Base-by-base conservation (phyloP, 2,113 vertebrate species). In the Cryptomyrus ogoouensis region DNA sequence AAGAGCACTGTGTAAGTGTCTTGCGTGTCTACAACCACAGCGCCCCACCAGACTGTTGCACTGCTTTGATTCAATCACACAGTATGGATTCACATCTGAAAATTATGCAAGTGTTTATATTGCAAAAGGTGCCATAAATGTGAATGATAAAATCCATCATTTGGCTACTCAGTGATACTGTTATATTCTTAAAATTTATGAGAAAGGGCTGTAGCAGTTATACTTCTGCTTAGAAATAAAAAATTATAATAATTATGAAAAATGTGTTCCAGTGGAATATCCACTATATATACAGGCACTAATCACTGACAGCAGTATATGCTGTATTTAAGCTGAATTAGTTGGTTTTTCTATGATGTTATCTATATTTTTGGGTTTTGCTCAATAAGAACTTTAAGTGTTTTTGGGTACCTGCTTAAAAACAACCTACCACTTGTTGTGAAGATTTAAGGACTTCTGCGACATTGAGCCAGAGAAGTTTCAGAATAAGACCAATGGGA, bases 401-500 rank as follows among this genome's bases (percentile, higher is more conserved):
- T 80, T 46, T 90, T 2, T 2, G 39, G 62, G 15, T 88, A 21
- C 50, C 1, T 21, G 84, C 58, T 15, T 74, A 87, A 8, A 56
- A 62, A 62, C 46, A 31, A 77, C 74, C 12, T 62, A 15, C 12
- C 44, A 1, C 53, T 50, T 87, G 49, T 13, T 47, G 47, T 93
- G 39, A 91, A 97, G 97, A 86, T 98, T 98, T 93, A 98, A 97
- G 93, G 97, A 98, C 91, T 98, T 98, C 92, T 95, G 94, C 1
- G 96, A 97, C 5, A 87, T 97, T 58, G 96, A 97, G 52, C 97
- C 96, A 0, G 93, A 96, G 88, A 98, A 97, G 92, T 98, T 98
- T 92, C 97, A 98, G 94, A 98, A 98, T 91, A 98, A 98, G 94
- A 98, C 97, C 0, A 98, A 98, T 0, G 97, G 97, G 15, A 97